Conservation (phyloP, 2,797 vertebrate genomes). For the Crocodylus rhombifer region DNA sequence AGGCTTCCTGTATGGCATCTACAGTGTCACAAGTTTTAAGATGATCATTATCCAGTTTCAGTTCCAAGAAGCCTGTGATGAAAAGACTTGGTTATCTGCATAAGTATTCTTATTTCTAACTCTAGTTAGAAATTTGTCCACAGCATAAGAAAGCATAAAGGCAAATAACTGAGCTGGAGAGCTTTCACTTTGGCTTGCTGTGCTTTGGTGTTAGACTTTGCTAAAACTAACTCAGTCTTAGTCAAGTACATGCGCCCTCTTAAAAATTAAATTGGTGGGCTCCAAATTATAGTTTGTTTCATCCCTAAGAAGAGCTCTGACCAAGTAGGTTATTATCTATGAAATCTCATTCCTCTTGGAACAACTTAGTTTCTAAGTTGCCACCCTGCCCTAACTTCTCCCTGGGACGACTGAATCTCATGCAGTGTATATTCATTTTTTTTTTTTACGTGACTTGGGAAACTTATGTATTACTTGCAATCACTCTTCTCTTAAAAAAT, state of each 20-base stretch:
- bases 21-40: not conserved
- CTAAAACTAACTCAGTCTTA: not conserved
- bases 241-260: not conserved
- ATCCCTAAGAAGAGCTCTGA: not conserved
- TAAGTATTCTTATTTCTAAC: too few species aligned
- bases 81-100: too few species aligned
- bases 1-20: not conserved
- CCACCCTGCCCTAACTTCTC: not conserved
- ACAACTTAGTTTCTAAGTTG: too few species aligned
- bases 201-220: not conserved
- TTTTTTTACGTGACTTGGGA: not conserved
- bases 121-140: too few species aligned
- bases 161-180: too few species aligned
- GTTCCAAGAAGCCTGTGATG: not conserved
- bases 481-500: not conserved
- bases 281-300: not conserved
- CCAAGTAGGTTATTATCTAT: too few species aligned
- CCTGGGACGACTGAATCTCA: not conserved
- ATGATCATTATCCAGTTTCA: fast-evolving
- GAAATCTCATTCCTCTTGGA: too few species aligned
- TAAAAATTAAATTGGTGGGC: not conserved
- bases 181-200: too few species aligned
- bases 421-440: not conserved
- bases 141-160: too few species aligned
- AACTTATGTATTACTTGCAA: not conserved